Evolutionary conservation across 2,797 vertebrate species (phyloP), one percentile per base, ranked within the genome.

Genomic region (Periophthalmus magnuspinnatus): DNA sequence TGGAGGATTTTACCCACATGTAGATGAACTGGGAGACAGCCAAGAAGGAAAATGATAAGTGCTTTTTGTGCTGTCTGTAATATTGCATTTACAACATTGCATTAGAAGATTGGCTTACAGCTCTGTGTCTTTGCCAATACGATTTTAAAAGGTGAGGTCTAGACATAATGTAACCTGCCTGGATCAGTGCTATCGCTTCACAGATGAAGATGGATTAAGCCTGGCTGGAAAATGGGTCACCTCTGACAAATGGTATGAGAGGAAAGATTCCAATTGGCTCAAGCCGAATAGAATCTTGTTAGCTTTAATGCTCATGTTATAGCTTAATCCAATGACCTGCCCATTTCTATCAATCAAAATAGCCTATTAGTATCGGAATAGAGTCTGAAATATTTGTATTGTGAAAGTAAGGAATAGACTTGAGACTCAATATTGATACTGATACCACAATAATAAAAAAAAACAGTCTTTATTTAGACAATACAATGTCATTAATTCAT

Each of bases 191-290:
- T 7, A 41, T 1, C 0, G 50, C 45, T 48, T 22, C 19, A 2
- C 32, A 36, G 57, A 54, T 34, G 38, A 61, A 48, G 50, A 65
- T 58, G 65, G 60, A 80, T 58, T 52, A 5, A 61, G 32, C 0
- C 45, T 64, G 41, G 66, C 1, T 61, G 59, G 36, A 65, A n/a
- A 68, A 34, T 8, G 77, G 65, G 54, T 72, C 13, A 34, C 16
- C 17, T 34, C 33, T 8, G 19, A 60, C 41, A 60, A n/a, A 60
- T 34, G 19, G 52, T 8, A 54, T 10, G 14, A 34, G 55, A 28
- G 24, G 55, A 14, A 11, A 28, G n/a, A 57, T 5, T 57, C 55
- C 55, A 57, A 16, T 32, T 32, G 5, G 14, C 13, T 57, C 24
- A 28, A 17, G 16, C 3, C 5, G 6, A 32, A 57, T 57, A 14